phyloP scores from a whole-genome alignment of 2,888 invertebrate species.

The Acronicta psi region DNA sequence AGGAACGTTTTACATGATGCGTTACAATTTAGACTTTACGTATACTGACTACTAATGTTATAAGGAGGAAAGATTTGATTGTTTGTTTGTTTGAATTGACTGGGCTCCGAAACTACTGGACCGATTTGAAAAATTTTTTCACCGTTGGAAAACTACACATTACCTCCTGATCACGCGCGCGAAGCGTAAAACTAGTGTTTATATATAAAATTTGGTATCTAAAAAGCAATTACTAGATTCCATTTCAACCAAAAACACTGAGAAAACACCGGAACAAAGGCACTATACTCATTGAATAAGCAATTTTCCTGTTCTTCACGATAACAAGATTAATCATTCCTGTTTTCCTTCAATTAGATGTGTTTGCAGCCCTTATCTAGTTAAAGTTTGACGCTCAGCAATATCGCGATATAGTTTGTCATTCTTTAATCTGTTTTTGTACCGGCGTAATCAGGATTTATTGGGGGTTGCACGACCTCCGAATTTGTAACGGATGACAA shows the following conservation, averaged over 20 bases:
- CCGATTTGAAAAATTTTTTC: too few relatives aligned
- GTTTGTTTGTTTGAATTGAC: too few relatives aligned
- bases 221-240: too few relatives aligned
- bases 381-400: constrained; percentile 22
- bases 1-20: too few relatives aligned
- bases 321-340: constrained; percentile 42
- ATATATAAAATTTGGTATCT: too few relatives aligned
- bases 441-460: constrained; percentile 32
- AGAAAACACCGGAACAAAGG: not conserved
- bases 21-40: too few relatives aligned
- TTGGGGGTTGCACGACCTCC: constrained; percentile 16
- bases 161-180: too few relatives aligned
- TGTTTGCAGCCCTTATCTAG: constrained; percentile 25
- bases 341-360: constrained; percentile 42
- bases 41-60: too few relatives aligned
- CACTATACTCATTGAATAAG: constrained; percentile 7
- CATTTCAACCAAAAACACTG: not conserved
- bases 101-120: too few relatives aligned
- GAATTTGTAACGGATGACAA: constrained; percentile 9
- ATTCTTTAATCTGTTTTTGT: constrained; percentile 24
- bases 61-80: too few relatives aligned
- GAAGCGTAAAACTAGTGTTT: too few relatives aligned
- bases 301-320: constrained; percentile 14
- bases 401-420: constrained; percentile 11
- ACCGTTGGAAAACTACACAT: too few relatives aligned